Conservation (phyloP, 2,888 invertebrate species). For the Geophilus truncorum region DNA sequence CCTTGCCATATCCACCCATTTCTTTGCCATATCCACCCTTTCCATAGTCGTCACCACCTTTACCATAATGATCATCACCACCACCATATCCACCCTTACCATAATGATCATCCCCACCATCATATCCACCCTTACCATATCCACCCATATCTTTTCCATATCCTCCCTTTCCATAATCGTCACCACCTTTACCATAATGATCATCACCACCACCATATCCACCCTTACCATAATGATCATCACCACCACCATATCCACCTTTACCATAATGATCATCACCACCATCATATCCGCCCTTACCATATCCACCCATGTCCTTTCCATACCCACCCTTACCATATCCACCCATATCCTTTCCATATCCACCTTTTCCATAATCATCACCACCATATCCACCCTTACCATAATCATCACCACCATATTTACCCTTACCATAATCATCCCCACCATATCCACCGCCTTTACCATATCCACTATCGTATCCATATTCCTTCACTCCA, state of each 20-base stretch:
- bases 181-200: background rate
- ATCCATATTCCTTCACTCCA: constrained; percentile 6
- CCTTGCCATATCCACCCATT: background rate
- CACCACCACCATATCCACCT: background rate
- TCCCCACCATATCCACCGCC: background rate
- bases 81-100: background rate
- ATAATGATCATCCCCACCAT: background rate
- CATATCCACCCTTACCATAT: background rate
- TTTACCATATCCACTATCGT: background rate
- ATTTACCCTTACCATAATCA: background rate
- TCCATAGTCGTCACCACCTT: background rate
- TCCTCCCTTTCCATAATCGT: background rate
- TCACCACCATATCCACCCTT: background rate
- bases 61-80: background rate
- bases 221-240: background rate
- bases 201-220: background rate
- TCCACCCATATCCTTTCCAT: background rate
- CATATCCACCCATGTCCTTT: background rate
- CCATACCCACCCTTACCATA: background rate
- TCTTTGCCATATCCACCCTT: background rate
- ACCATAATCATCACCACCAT: background rate
- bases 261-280: background rate
- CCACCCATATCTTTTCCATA: no score
- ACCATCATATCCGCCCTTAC: background rate
- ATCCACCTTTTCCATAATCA: background rate